These are phyloP conservation scores for Aplodontia rufa DNA, from an alignment of 2,113 vertebrate species.

Conservation along the genomic window DNA sequence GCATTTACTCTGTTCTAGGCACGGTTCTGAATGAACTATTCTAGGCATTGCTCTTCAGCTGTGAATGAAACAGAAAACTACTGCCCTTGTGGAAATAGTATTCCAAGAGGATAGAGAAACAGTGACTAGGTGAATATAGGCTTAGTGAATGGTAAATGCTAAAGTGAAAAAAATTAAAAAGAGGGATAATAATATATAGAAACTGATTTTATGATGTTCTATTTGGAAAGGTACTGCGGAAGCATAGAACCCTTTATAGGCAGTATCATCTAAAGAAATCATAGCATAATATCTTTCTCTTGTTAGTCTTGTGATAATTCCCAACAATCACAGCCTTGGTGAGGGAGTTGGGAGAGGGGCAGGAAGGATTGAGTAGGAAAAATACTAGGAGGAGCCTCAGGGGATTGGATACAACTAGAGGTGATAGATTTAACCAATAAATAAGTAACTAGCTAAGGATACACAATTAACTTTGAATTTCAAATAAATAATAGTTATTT, in stretches of 20 bases:
- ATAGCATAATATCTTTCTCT: background rate
- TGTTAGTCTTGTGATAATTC: background rate
- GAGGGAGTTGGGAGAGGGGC: background rate
- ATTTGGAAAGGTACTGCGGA: background rate
- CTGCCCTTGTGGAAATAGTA: background rate
- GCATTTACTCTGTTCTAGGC: background rate
- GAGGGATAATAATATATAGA: background rate
- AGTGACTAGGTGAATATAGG: background rate
- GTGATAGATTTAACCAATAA: background rate
- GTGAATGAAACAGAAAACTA: background rate
- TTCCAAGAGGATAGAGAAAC: background rate
- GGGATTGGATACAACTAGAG: background rate
- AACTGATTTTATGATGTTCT: background rate
- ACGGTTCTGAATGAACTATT: background rate
- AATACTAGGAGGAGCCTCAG: background rate
- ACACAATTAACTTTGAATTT: constrained; percentile 17
- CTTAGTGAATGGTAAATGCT: background rate
- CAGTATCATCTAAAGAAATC: constrained; percentile 8
- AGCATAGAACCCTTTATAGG: background rate
- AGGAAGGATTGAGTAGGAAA: background rate
- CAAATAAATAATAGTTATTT: background rate
- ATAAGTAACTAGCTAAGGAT: background rate
- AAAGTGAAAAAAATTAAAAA: background rate
- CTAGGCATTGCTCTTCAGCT: background rate
- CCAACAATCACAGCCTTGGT: no score